Percentiles rank a stretch among this genome's conserved stretches.
Evolutionary conservation across 2,113 vertebrate genomes (phyloP).

Genomic region (Actenoides hombroni): DNA sequence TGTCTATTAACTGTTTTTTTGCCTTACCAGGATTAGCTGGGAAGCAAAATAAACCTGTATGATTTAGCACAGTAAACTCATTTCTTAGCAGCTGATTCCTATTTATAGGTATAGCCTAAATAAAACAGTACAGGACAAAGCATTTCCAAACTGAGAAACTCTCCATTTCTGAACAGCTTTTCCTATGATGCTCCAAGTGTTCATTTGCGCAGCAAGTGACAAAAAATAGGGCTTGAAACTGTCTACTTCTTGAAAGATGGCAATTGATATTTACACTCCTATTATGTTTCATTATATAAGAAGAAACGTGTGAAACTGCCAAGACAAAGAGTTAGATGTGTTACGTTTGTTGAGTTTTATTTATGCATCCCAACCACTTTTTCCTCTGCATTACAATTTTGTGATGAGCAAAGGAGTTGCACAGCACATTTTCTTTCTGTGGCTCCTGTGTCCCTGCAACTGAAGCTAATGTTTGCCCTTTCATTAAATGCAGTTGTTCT

Average conservation of each 20-base stretch:
- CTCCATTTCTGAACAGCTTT: conserved; percentile 4
- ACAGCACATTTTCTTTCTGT: not conserved
- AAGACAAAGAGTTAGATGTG: not conserved
- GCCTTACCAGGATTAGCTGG: not conserved
- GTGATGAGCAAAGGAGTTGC: not conserved
- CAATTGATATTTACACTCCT: conserved; percentile 9
- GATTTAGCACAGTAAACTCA: not conserved
- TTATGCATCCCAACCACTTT: not conserved
- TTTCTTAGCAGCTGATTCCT: conserved; percentile 23
- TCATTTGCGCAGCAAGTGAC: not conserved
- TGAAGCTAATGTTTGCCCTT: not conserved
- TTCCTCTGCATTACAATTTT: not conserved
- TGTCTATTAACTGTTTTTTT: conserved; percentile 32
- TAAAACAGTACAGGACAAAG: not conserved
- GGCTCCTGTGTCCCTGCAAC: not conserved
- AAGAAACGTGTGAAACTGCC: conserved; percentile 4
- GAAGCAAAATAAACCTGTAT: not conserved
- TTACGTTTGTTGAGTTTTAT: not conserved
- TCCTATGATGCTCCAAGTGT: not conserved
- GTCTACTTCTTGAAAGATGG: not conserved
- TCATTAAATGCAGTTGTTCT: not conserved
- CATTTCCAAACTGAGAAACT: not conserved
- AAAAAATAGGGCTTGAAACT: conserved; percentile 17
- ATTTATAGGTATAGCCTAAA: not conserved
- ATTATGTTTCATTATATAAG: conserved; percentile 11